Evolutionary conservation across 2,113 vertebrate genomes (phyloP), one percentile per base, ranked within the genome.

Genomic region (Periophthalmodon schlosseri): DNA sequence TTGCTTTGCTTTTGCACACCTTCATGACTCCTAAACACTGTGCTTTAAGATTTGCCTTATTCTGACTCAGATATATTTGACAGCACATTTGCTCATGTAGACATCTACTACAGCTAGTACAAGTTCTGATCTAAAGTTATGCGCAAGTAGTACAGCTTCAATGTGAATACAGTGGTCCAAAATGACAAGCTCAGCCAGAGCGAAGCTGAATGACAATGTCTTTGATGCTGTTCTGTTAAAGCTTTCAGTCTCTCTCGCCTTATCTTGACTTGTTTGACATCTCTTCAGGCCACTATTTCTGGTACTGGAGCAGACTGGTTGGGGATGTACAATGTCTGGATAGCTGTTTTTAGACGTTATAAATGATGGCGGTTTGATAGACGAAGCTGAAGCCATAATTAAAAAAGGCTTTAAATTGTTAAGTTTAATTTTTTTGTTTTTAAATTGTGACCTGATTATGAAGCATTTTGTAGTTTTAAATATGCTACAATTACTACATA

Each of bases 1-100:
- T 44, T 44, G 39, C 39, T 79, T 79, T 81, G 66, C 76, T 77
- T 77, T 74, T 77, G 76, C 79, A 68, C 36, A 8, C 77, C 18
- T 24, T 14, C 73, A 84, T 88, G 82, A 63, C 20, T 54, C 20
- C 39, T 44, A 10, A 10, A 44, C 39, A 44, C 8, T 54, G 50
- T 54, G 18, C 3, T 28, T 28, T 28, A 28, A 28, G 2, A 28
- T 3, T 54, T 54, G 20, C 18, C 20, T n/a, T 54, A 20, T 54
- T 54, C 50, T 54, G 4, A 54, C 50, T n/a, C 18, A 54, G 50
- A n/a, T 54, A n/a, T 54, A 20, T 54, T 54, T n/a, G 20, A 54
- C 16, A 54, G 18, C 50, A 54, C 7, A 54, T 9, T n/a, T 54
- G 50, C 9, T 20, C 50, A 49, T 49, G 15, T 49, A 44, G 8